These are phyloP conservation scores for Microtus richardsoni DNA, from an alignment of 2,113 vertebrate genomes.

Conservation along the genomic window DNA sequence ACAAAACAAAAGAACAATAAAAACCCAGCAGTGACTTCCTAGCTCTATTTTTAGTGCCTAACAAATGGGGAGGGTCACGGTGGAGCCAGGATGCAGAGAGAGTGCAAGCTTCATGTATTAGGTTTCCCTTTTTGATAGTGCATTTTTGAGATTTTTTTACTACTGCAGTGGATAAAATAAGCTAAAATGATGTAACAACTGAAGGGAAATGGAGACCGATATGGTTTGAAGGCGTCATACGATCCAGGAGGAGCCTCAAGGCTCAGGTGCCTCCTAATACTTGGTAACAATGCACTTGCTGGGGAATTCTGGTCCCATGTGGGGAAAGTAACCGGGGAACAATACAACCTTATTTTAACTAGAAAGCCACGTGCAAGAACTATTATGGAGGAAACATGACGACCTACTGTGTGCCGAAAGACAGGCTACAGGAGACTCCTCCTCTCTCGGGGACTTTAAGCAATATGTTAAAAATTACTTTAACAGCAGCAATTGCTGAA, in stretches of 20 bases:
- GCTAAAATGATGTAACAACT: background rate
- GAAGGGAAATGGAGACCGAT: background rate
- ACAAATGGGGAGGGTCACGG: background rate
- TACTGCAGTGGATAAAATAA: background rate
- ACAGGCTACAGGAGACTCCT: background rate
- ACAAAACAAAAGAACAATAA: background rate
- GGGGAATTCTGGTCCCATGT: background rate
- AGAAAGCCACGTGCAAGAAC: background rate
- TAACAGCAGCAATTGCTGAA: background rate
- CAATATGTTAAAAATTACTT: background rate
- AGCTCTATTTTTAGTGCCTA: slow-evolving; percentile 19
- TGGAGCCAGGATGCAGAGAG: background rate
- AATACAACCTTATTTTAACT: background rate
- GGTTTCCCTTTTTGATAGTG: background rate
- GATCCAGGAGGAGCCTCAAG: accelerated
- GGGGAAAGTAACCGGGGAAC: background rate
- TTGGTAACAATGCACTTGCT: background rate
- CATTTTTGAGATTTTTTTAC: slow-evolving; percentile 41
- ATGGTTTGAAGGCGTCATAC: background rate
- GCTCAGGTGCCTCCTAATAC: background rate
- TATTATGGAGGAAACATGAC: background rate
- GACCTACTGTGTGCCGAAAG: background rate
- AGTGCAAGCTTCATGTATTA: background rate
- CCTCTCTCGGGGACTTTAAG: background rate
- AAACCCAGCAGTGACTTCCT: slow-evolving; percentile 20